Evolutionary conservation across 2,113 vertebrate species (phyloP).

Genomic region (Mandrillus leucophaeus): DNA sequence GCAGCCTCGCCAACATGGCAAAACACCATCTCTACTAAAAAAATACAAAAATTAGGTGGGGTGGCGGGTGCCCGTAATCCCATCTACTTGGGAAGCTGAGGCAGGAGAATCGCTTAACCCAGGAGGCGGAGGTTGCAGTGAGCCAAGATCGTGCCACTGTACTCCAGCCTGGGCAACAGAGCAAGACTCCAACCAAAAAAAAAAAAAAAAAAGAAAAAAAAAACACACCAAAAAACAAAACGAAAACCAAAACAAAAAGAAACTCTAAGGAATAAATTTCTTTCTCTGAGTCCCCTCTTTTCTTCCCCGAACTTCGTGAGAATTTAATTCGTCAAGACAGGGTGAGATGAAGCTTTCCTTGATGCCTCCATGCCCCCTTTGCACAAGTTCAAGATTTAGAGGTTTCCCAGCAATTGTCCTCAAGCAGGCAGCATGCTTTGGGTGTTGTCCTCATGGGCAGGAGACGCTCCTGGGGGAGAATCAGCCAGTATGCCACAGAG

Average conservation of each 20-base stretch:
- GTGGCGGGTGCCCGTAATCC: no score
- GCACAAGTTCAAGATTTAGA: conserved; percentile 67
- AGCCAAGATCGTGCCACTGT: no score
- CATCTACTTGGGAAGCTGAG: no score
- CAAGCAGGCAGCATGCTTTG: conserved; percentile 78
- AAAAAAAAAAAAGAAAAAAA: no score
- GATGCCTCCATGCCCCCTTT: conserved; percentile 55
- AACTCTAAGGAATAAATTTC: conserved; percentile 35
- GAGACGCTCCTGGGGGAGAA: conserved; percentile 75
- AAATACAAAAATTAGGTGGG: no score
- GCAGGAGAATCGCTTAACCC: no score
- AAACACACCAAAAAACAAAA: no score
- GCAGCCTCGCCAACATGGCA: no score
- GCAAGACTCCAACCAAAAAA: no score
- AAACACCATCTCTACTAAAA: no score
- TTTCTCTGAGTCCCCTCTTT: neutral
- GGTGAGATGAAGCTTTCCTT: conserved; percentile 63
- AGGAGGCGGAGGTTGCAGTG: no score
- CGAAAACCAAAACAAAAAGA: neutral
- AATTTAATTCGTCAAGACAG: conserved; percentile 68
- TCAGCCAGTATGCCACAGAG: conserved; percentile 50
- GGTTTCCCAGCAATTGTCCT: conserved; percentile 80
- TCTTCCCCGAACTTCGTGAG: conserved; percentile 72
- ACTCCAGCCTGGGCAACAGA: no score
- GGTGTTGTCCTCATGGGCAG: conserved; percentile 52